Percentiles rank a stretch among this genome's conserved stretches.
Evolutionary conservation across 2,113 vertebrate species (phyloP).

Genomic region (Burhinus bistriatus): DNA sequence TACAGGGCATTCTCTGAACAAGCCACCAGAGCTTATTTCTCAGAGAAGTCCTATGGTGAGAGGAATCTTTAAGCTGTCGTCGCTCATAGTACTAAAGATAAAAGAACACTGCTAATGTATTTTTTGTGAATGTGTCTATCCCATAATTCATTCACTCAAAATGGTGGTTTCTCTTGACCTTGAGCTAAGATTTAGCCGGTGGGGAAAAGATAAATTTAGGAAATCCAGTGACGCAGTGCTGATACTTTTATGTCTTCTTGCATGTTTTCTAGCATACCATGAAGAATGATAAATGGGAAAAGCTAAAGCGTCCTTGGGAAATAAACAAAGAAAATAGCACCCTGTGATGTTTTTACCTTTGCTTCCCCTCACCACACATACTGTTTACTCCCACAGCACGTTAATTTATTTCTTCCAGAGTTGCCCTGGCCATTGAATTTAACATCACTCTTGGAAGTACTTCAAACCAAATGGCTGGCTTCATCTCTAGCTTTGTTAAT

Average conservation of each 20-base stretch:
- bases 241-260: neutral
- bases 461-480: slow-evolving; percentile 44
- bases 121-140: neutral
- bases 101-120: neutral
- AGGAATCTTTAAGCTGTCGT: neutral
- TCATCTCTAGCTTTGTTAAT: slow-evolving; percentile 37
- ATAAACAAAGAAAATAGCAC: slow-evolving; percentile 12
- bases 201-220: neutral
- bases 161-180: neutral
- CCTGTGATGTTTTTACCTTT: slow-evolving; percentile 32
- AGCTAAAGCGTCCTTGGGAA: slow-evolving; percentile 17
- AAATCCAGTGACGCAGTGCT: neutral
- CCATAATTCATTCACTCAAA: neutral
- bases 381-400: slow-evolving; percentile 8
- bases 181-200: neutral
- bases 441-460: slow-evolving; percentile 35
- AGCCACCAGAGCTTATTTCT: neutral
- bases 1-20: neutral
- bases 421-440: slow-evolving; percentile 19
- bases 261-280: neutral
- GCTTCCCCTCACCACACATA: neutral
- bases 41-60: neutral
- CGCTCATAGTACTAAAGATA: neutral
- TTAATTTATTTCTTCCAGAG: slow-evolving; percentile 52
- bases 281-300: slow-evolving; percentile 1